A percentile compares a stretch with the other conserved stretches of the same genome.
phyloP scores from a whole-genome alignment of 2,888 invertebrate species.

The Dolomedes plantarius region DNA sequence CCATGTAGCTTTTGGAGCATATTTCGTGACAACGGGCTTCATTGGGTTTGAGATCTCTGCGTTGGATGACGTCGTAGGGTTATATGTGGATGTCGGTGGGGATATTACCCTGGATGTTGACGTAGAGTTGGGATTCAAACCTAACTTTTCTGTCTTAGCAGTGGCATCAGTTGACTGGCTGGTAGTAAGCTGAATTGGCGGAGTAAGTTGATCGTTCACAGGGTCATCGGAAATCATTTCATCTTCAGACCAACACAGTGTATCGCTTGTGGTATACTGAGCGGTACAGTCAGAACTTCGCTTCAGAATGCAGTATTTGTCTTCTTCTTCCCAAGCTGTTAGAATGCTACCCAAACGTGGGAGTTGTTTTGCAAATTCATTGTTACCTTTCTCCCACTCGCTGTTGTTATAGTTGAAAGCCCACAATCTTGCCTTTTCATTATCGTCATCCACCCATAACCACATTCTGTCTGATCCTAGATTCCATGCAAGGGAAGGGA shows the following conservation, averaged over 20 bases:
- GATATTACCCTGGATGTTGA: conserved; percentile 35
- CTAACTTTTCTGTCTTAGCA: not conserved
- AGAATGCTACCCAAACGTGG: conserved; percentile 34
- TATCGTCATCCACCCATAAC: conserved; percentile 48
- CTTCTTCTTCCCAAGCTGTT: conserved; percentile 55
- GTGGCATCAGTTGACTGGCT: conserved; percentile 20
- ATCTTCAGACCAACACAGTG: conserved; percentile 57
- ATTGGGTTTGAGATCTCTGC: not conserved
- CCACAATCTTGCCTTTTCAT: conserved; percentile 44
- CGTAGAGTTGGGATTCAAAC: not conserved
- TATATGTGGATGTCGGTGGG: conserved; percentile 17
- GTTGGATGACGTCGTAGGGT: not conserved
- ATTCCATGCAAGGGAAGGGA: conserved; percentile 44
- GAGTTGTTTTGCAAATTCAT: conserved; percentile 8
- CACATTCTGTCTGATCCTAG: conserved; percentile 44
- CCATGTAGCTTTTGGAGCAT: not conserved
- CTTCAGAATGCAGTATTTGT: conserved; percentile 45
- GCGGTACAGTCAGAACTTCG: conserved; percentile 43
- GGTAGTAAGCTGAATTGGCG: conserved; percentile 10
- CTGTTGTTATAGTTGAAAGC: conserved; percentile 27
- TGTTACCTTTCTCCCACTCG: conserved; percentile 39
- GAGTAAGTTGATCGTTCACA: not conserved
- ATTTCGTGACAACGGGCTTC: conserved; percentile 25
- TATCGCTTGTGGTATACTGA: conserved; percentile 42
- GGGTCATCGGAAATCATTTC: conserved; percentile 32